phyloP scores from a whole-genome alignment of 2,888 invertebrate species.

The Eudemis profundana region DNA sequence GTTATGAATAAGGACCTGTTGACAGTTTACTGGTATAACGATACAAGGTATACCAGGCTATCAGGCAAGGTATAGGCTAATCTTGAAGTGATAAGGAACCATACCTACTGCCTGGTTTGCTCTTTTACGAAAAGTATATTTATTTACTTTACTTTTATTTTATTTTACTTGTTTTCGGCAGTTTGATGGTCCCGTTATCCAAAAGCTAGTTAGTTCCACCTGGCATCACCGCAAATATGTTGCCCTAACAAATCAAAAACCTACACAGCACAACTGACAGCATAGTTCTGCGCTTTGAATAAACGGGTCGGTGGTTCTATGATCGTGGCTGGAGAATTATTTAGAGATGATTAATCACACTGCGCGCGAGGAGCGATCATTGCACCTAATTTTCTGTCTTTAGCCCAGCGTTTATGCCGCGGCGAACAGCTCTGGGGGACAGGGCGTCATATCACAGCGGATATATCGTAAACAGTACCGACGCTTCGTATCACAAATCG shows the following conservation, averaged over 20 bases:
- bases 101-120: no score
- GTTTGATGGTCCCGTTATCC: conserved; percentile 5
- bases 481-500: background rate
- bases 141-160: background rate
- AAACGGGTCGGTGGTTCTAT: conserved; percentile 11
- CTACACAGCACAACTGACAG: conserved; percentile 25
- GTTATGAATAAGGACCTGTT: no score
- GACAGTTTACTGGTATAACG: no score
- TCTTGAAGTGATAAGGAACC: no score
- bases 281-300: conserved; percentile 17
- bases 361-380: conserved; percentile 30
- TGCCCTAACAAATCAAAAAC: conserved; percentile 16
- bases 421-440: conserved; percentile 39
- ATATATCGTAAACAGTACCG: conserved; percentile 5
- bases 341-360: conserved; percentile 32
- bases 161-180: no score
- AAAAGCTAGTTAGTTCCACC: conserved; percentile 20
- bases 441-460: conserved; percentile 30
- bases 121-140: no score
- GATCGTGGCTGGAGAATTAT: conserved; percentile 19
- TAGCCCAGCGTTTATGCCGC: conserved; percentile 36
- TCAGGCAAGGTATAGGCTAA: no score
- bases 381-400: conserved; percentile 39
- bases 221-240: background rate
- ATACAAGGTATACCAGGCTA: no score